Percentiles rank a stretch among this genome's conserved stretches.
Conservation (phyloP, 2,888 invertebrate genomes). For the Nymphalis c-album region DNA sequence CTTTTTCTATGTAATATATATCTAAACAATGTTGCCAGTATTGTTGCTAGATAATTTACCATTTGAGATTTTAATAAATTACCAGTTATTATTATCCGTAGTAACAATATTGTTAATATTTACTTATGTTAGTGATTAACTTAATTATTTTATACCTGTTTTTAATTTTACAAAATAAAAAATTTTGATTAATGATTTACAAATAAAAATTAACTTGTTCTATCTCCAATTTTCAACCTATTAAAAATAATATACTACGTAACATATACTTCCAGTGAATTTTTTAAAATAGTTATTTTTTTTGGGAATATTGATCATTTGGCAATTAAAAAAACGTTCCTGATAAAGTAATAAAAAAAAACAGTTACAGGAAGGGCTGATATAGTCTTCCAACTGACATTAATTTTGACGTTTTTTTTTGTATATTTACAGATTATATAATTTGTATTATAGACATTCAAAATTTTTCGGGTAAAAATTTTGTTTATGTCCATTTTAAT, state of each 20-base stretch:
- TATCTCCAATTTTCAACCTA: not conserved
- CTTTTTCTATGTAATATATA: conserved; percentile 11
- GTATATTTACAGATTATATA: conserved; percentile 23
- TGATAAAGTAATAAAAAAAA: not conserved
- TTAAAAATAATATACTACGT: not conserved
- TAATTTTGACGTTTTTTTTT: conserved; percentile 26
- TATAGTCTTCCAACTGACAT: conserved; percentile 3
- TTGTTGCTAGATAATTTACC: conserved; percentile 29
- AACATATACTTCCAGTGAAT: conserved; percentile 21
- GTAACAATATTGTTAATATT: conserved; percentile 23
- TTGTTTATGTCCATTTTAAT: conserved; percentile 59
- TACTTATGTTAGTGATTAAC: conserved; percentile 20
- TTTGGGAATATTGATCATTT: conserved; percentile 5
- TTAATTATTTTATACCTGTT: conserved; percentile 5
- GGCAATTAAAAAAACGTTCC: conserved; percentile 19
- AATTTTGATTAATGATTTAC: conserved; percentile 7
- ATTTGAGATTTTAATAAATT: conserved; percentile 33
- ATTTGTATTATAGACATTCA: conserved; percentile 55
- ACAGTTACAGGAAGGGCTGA: not conserved
- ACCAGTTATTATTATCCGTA: conserved; percentile 17
- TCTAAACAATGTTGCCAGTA: conserved; percentile 28
- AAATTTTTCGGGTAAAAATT: conserved; percentile 70
- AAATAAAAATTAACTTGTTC: not conserved
- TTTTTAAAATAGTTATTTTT: conserved; percentile 13
- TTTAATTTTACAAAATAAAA: not conserved